Evolutionary conservation across 2,797 vertebrate species (phyloP).

Genomic region (Macroramphosus scolopax): DNA sequence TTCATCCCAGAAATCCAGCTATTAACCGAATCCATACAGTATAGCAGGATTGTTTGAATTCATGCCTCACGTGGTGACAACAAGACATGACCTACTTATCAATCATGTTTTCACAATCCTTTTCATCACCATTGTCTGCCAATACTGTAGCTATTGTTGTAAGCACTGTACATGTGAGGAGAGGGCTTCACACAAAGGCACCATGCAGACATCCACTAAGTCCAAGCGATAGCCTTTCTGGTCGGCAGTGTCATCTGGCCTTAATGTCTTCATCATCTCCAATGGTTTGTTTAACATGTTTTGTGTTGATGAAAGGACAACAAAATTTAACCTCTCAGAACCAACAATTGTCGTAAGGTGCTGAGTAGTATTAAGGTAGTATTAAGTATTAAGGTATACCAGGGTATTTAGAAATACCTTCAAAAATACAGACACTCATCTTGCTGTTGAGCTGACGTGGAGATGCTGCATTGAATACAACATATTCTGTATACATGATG

Average conservation of each 20-base stretch:
- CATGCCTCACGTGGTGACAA: conserved; percentile 71
- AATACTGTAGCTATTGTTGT: conserved; percentile 74
- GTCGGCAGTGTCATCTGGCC: conserved; percentile 26
- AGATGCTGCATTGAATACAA: no score
- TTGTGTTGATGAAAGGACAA: no score
- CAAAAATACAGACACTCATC: no score
- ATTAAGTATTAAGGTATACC: no score
- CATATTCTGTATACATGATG: no score
- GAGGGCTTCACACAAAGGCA: conserved; percentile 49
- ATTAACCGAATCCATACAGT: conserved; percentile 41
- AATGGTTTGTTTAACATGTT: no score
- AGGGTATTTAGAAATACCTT: no score
- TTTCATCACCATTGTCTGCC: conserved; percentile 69
- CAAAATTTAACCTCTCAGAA: no score
- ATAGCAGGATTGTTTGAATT: conserved; percentile 57
- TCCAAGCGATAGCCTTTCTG: conserved; percentile 32
- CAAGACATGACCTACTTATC: conserved; percentile 81
- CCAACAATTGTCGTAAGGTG: no score
- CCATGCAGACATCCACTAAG: conserved; percentile 35
- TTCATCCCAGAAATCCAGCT: conserved; percentile 33
- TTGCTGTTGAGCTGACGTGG: no score
- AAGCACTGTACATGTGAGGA: conserved; percentile 58
- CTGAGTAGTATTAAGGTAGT: no score
- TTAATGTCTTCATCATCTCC: no score
- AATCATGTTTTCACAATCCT: conserved; percentile 69